These are phyloP conservation scores for Athalia circularis DNA, from an alignment of 2,888 invertebrate genomes.

Conservation along the genomic window DNA sequence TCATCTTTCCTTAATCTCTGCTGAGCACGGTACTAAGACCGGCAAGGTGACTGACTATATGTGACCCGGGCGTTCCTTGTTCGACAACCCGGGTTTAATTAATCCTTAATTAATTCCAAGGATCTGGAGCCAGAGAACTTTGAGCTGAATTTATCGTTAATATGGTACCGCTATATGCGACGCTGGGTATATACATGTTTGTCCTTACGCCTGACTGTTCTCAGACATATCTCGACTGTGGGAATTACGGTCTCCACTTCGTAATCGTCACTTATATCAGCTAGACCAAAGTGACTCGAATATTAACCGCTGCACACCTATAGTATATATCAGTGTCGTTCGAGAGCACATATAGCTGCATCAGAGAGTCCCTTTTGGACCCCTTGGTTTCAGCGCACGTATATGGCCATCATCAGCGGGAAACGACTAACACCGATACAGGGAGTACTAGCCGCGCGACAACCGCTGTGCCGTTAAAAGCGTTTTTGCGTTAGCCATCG, in stretches of 20 bases:
- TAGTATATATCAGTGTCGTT: no score
- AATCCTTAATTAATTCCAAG: conserved; percentile 41
- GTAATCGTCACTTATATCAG: no score
- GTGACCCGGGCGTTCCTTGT: conserved; percentile 21
- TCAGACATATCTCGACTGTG: not conserved
- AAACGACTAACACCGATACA: conserved; percentile 22
- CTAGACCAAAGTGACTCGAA: no score
- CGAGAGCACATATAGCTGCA: not conserved
- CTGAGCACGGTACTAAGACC: conserved; percentile 38
- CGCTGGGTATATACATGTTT: not conserved
- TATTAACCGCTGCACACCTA: no score
- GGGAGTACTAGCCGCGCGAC: conserved; percentile 53
- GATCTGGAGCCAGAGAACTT: conserved; percentile 18
- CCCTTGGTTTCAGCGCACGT: conserved; percentile 2
- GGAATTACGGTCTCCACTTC: not conserved
- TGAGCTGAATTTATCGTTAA: conserved; percentile 16
- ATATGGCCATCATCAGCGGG: conserved; percentile 4
- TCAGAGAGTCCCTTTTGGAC: not conserved
- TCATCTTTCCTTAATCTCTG: conserved; percentile 72
- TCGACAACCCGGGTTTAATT: conserved; percentile 32
- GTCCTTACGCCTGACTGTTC: not conserved
- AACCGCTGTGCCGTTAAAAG: conserved; percentile 70
- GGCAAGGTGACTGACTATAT: conserved; percentile 36
- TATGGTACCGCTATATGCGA: not conserved
- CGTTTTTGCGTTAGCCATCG: conserved; percentile 72